Percentiles rank a stretch among this genome's conserved stretches.
phyloP scores from a whole-genome alignment of 2,888 invertebrate species.

The Amblyteles armatorius region DNA sequence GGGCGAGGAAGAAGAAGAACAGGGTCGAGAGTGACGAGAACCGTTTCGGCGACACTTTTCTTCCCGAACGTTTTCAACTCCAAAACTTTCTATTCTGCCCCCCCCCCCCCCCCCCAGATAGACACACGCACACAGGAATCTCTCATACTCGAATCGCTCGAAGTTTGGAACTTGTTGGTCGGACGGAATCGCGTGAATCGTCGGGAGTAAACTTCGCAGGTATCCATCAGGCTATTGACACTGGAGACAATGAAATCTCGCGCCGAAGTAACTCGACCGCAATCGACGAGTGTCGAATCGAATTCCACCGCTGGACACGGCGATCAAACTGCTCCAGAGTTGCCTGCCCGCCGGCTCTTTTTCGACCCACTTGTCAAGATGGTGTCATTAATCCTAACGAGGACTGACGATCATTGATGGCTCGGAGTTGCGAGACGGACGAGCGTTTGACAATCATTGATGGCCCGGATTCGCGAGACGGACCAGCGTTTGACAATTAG shows the following conservation, averaged over 20 bases:
- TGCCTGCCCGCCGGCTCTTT: neutral
- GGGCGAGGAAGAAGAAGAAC: slow-evolving; percentile 11
- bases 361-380: neutral
- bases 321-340: slow-evolving; percentile 4
- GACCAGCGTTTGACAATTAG: neutral
- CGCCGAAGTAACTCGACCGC: slow-evolving; percentile 35
- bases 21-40: slow-evolving; percentile 34
- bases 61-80: slow-evolving; percentile 12
- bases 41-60: slow-evolving; percentile 37
- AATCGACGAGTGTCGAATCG: slow-evolving; percentile 42
- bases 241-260: slow-evolving; percentile 48
- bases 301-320: slow-evolving; percentile 8
- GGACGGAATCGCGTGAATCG: slow-evolving; percentile 13
- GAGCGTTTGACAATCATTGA: neutral
- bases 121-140: slow-evolving; percentile 23
- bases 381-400: slow-evolving; percentile 14
- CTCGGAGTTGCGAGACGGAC: neutral
- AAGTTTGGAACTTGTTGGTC: slow-evolving; percentile 42
- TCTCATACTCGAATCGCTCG: slow-evolving; percentile 35
- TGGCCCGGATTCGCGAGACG: neutral
- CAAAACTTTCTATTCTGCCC: neutral
- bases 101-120: neutral
- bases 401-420: slow-evolving; percentile 9
- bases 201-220: slow-evolving; percentile 27
- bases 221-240: slow-evolving; percentile 32